These are phyloP conservation scores for Cinara cedri DNA, from an alignment of 2,888 invertebrate species.

Conservation along the genomic window DNA sequence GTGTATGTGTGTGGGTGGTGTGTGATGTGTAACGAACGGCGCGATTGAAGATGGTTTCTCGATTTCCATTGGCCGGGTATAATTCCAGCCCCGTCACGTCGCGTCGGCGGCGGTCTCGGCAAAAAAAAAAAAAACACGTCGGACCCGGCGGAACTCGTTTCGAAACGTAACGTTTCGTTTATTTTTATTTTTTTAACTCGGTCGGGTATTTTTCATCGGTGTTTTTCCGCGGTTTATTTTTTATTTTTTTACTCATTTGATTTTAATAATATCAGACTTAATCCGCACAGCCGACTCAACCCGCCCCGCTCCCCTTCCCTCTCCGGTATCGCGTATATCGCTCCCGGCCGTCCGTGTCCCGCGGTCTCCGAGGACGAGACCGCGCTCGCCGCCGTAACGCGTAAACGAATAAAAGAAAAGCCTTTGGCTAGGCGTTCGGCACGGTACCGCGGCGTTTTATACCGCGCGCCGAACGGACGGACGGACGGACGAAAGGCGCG, in stretches of 20 bases:
- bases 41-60: conserved; percentile 11
- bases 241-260: conserved; percentile 18
- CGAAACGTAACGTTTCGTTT: neutral
- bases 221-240: neutral
- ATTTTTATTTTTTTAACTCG: too few species aligned
- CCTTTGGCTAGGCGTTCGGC: neutral
- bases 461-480: neutral
- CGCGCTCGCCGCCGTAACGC: too few species aligned
- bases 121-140: neutral
- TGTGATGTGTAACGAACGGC: too few species aligned
- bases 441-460: neutral
- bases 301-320: too few species aligned
- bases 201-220: neutral
- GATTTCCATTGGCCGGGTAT: conserved; percentile 21
- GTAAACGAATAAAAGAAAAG: conserved; percentile 35
- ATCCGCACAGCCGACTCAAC: too few species aligned
- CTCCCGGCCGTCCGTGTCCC: too few species aligned
- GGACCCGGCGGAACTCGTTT: neutral
- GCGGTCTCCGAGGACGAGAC: too few species aligned
- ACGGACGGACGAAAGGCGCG: neutral
- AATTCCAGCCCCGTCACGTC: conserved; percentile 5
- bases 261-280: conserved; percentile 28
- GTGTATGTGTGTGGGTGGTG: too few species aligned
- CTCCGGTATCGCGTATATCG: too few species aligned
- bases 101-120: neutral